Base-by-base conservation (phyloP, 1,140 invertebrate genomes). In the Ceratosolen fusciceps region DNA sequence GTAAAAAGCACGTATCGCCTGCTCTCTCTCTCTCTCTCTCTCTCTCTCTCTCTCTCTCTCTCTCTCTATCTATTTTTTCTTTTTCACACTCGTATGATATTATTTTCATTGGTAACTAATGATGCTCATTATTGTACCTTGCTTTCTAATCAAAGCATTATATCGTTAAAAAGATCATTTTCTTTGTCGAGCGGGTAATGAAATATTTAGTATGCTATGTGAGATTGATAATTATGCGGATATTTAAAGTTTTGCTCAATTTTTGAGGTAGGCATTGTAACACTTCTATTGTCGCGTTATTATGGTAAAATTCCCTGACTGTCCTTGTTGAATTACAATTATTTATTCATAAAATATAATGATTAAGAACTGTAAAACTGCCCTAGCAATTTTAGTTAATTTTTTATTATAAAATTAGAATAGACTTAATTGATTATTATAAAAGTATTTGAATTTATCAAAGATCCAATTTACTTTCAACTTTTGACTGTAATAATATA, bases 1-100 rank as follows among this genome's bases (percentile, higher is more conserved):
- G 83, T 80, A 83, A 83, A 84, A 84, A 79, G 80, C n/a, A n/a
- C n/a, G 80, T 81, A 81, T 62, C 70, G 65, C 74, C 37, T 54
- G 31, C 77, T 82, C 74, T 82, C 39, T 81, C 62, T 31, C 68
- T 65, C 37, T 65, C 77, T 60, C 19, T 37, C 73, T 68, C 52
- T 77, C 56, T 34, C 2, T 71, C 54, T n/a, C n/a, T n/a, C 77
- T 82, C 74, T 82, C 39, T 81, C 62, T 31, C 68, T 65, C 37
- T 65, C 77, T 60, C 19, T 37, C 73, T 68, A 58, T 77, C 56
- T 34, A 3, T 71, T 65, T n/a, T n/a, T n/a, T n/a, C n/a, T n/a
- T n/a, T n/a, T n/a, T n/a, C n/a, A n/a, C n/a, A n/a, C n/a, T n/a
- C n/a, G n/a, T n/a, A n/a, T n/a, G n/a, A n/a, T n/a, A n/a, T n/a